phyloP scores from a whole-genome alignment of 2,113 vertebrate genomes.

The Cairina moschata region DNA sequence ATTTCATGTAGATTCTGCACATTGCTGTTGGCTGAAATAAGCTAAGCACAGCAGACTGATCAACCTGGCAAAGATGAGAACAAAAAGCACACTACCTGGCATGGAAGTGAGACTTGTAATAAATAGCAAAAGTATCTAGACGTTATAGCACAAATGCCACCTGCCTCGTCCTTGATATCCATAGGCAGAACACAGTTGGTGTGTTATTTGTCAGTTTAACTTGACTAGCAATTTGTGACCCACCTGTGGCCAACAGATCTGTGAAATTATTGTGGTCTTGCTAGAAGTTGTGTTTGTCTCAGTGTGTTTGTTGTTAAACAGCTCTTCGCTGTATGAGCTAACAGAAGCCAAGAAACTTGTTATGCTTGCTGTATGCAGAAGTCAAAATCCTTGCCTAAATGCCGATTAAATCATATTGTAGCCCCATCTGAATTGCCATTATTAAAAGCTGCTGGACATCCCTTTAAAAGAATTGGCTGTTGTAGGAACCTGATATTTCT shows the following conservation, averaged over 20 bases:
- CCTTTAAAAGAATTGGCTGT: neutral
- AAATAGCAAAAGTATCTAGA: neutral
- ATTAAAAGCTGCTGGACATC: neutral
- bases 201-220: neutral
- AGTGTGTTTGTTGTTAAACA: neutral
- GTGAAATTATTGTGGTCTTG: neutral
- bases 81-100: neutral
- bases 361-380: neutral
- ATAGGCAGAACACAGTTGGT: accelerated
- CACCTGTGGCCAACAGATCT: neutral
- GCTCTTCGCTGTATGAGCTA: neutral
- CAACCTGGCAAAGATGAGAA: neutral
- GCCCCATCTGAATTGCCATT: neutral
- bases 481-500: neutral
- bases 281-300: neutral
- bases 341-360: neutral
- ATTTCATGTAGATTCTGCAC: neutral
- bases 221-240: neutral
- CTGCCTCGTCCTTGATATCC: neutral
- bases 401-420: neutral
- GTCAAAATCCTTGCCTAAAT: neutral
- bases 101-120: neutral
- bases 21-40: neutral
- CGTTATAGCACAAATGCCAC: neutral
- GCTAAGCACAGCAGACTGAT: accelerated